Evolutionary conservation across 2,797 vertebrate genomes (phyloP), one percentile per base, ranked within the genome.

Genomic region (Miopithecus talapoin): DNA sequence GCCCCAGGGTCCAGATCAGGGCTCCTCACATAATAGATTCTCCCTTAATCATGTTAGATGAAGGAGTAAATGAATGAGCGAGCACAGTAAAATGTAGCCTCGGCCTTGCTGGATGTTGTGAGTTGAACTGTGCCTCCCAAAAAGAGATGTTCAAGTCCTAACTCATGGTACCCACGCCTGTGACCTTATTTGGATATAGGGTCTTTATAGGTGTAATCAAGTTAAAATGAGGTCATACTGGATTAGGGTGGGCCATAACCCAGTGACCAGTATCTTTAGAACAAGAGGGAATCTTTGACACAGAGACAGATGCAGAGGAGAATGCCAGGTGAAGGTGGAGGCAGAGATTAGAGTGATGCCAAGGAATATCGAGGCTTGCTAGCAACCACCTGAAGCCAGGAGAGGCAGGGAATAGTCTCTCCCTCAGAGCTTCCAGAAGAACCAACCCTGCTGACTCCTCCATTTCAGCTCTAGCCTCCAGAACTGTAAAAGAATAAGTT

Each of bases 361-460:
- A 1, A 30, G 59, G 39, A 24, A 4, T 3, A 2, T 0, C 4
- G 3, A 8, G 36, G 41, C 28, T 46, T 0, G 11, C 30, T 1
- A 39, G 30, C 7, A 8, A 9, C 33, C 53, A 1, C n/a, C 4
- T 2, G 30, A 12, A 33, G 19, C 28, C 5, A 11, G 61, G 12
- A 28, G 68, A 75, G 53, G 33, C 70, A 21, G 5, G 4, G n/a
- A 7, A 17, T 5, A 11, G 80, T 9, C 6, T 28, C 8, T 16
- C 6, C 12, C 11, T 55, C 11, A 0, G 8, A 30, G 85, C 4
- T 41, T 68, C 22, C 33, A 50, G 48, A n/a, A 43, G 55, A 84
- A 4, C 21, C 28, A 2, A 0, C 26, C 36, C 70, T 22, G 30
- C 17, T 4, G n/a, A 16, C 55, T 2, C 53, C 41, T 1, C 4